phyloP scores from a whole-genome alignment of 1,140 invertebrate species.

The Drosophila eugracilis region DNA sequence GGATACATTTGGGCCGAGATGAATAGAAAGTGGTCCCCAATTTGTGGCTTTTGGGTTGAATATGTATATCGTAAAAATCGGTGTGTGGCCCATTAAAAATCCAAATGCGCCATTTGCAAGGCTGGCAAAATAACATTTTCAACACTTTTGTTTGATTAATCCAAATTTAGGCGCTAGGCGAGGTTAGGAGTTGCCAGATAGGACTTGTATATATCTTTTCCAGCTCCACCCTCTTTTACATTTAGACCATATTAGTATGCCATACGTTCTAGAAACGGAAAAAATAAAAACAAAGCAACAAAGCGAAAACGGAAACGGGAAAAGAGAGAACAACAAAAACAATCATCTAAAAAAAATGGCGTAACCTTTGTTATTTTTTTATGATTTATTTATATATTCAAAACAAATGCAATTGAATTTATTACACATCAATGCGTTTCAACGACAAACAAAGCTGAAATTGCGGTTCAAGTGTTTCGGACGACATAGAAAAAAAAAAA shows the following conservation, averaged over 20 bases:
- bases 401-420: constrained; percentile 81
- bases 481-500: constrained; percentile 22
- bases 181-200: constrained; percentile 6
- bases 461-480: constrained; percentile 58
- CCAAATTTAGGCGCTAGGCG: constrained; percentile 60
- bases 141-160: constrained; percentile 81
- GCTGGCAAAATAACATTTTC: constrained; percentile 79
- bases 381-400: constrained; percentile 82
- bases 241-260: constrained; percentile 81
- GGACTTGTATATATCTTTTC: constrained; percentile 10
- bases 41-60: constrained; percentile 63
- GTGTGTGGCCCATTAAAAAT: constrained; percentile 70
- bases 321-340: constrained; percentile 36
- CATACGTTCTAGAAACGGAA: constrained; percentile 61
- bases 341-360: constrained; percentile 58
- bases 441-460: constrained; percentile 36
- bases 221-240: constrained; percentile 13
- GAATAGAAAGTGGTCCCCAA: constrained; percentile 52
- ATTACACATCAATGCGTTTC: constrained; percentile 78
- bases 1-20: constrained; percentile 55
- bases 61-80: constrained; percentile 55
- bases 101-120: constrained; percentile 74
- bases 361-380: constrained; percentile 36
- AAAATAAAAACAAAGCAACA: constrained; percentile 43
- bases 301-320: constrained; percentile 64